Percentiles rank a stretch among this genome's conserved stretches.
Evolutionary conservation across 2,888 invertebrate species (phyloP).

Genomic region (Meteorus colon): DNA sequence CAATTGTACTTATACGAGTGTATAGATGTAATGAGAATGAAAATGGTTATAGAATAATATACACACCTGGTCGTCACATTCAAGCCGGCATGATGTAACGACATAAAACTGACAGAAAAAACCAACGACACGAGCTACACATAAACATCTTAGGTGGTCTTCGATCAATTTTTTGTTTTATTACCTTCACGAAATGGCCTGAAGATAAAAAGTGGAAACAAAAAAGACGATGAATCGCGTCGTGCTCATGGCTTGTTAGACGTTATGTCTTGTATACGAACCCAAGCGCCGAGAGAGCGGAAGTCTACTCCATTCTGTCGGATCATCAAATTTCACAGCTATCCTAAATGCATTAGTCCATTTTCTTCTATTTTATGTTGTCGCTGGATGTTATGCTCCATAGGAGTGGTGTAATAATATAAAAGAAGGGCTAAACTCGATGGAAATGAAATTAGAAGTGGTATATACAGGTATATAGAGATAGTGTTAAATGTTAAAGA

Average conservation of each 20-base stretch:
- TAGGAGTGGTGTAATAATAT: background rate
- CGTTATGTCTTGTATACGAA: slow-evolving; percentile 9
- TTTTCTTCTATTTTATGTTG: slow-evolving; percentile 21
- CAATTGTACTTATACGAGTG: background rate
- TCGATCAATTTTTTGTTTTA: slow-evolving; percentile 25
- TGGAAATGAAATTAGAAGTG: slow-evolving; percentile 19
- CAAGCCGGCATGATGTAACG: background rate
- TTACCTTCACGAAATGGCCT: slow-evolving; percentile 3
- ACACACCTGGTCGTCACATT: slow-evolving; percentile 8
- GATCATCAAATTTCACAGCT: slow-evolving; percentile 40
- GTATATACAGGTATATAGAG: slow-evolving; percentile 16
- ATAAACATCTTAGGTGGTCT: slow-evolving; percentile 19
- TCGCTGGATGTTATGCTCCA: slow-evolving; percentile 4
- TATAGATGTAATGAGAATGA: background rate
- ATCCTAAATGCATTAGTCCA: slow-evolving; percentile 29
- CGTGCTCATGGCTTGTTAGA: slow-evolving; percentile 30
- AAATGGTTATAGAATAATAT: slow-evolving; percentile 7
- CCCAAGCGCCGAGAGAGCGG: slow-evolving; percentile 21
- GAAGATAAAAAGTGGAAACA: slow-evolving; percentile 21
- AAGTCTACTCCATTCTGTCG: slow-evolving; percentile 31
- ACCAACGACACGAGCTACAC: slow-evolving; percentile 13
- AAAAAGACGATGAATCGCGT: slow-evolving; percentile 34
- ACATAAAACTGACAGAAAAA: slow-evolving; percentile 9
- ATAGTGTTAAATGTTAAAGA: background rate
- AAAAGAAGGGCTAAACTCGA: background rate